Evolutionary conservation across 2,888 invertebrate species (phyloP), one percentile per base, ranked within the genome.

Genomic region (Drosophila acutilabella): DNA sequence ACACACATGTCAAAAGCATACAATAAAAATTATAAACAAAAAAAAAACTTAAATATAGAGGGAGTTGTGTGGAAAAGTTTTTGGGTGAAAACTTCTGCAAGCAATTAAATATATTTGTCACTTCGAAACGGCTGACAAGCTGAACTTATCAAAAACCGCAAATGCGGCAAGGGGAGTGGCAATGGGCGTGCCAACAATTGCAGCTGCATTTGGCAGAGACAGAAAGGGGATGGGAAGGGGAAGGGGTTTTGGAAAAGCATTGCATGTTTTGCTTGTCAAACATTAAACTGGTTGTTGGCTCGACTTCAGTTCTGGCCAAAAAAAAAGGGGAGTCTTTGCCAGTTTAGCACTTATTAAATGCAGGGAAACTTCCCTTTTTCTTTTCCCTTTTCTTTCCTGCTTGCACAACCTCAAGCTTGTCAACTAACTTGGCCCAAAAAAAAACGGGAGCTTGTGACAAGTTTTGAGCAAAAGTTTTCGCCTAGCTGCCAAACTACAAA

Each of bases 41-140:
- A 33, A 44, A 30, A 42, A 42, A 52, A 40, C 53, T n/a, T 47
- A 60, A 16, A 45, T 41, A 53, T 23, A 10, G 10, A 41, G 2
- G 47, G 26, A 48, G 61, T 18, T 68, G 59, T 48, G 66, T 45
- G 47, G 44, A 65, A 58, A 82, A 88, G 64, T 87, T 82, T 78
- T 64, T 73, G 71, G 56, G 65, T 57, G 67, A 59, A 76, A 82
- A 88, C 67, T 83, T 88, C 78, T 74, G 80, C 80, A 74, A 89
- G 89, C 85, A 85, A 85, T 85, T 85, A 89, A 88, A 85, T 82
- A 66, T 88, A 86, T 88, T 85, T 89, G 83, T 89, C 89, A 89
- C 88, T 85, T 75, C 57, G 64, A 71, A 87, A 71, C 74, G 78
- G 68, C 80, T 82, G 89, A 88, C 89, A 85, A 75, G 68, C 68